phyloP scores from a whole-genome alignment of 2,113 vertebrate species.

The Calonectris borealis region DNA sequence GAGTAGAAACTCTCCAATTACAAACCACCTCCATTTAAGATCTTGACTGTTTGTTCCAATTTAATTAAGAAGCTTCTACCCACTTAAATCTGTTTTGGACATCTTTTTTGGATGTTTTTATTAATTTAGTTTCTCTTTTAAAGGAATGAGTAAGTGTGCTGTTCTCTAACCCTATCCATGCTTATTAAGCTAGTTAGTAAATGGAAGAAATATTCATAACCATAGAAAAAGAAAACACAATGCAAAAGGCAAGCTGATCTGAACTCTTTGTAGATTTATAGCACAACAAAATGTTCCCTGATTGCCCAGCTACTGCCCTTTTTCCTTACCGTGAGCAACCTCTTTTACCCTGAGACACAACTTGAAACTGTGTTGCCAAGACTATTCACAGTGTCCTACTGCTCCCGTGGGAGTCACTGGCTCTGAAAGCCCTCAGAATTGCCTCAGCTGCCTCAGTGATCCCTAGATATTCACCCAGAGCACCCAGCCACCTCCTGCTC shows the following conservation, averaged over 20 bases:
- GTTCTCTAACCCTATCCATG: not conserved
- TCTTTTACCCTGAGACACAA: not conserved
- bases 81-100: not conserved
- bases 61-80: not conserved
- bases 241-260: not conserved
- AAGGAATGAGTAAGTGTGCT: not conserved
- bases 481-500: not conserved
- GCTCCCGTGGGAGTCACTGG: not conserved
- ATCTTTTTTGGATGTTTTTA: not conserved
- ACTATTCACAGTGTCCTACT: not conserved
- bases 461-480: not conserved
- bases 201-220: not conserved
- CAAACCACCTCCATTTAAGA: not conserved
- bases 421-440: not conserved
- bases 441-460: not conserved
- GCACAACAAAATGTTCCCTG: not conserved
- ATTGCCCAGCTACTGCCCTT: not conserved
- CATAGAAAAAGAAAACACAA: not conserved
- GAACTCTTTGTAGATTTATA: not conserved
- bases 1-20: not conserved
- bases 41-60: not conserved
- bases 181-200: not conserved
- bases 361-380: not conserved
- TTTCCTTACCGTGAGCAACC: not conserved
- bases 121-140: not conserved